A percentile compares a stretch with the other conserved stretches of the same genome.
These are phyloP conservation scores for Eudorcas thomsonii DNA, from an alignment of 2,113 vertebrate genomes.

Conservation along the genomic window DNA sequence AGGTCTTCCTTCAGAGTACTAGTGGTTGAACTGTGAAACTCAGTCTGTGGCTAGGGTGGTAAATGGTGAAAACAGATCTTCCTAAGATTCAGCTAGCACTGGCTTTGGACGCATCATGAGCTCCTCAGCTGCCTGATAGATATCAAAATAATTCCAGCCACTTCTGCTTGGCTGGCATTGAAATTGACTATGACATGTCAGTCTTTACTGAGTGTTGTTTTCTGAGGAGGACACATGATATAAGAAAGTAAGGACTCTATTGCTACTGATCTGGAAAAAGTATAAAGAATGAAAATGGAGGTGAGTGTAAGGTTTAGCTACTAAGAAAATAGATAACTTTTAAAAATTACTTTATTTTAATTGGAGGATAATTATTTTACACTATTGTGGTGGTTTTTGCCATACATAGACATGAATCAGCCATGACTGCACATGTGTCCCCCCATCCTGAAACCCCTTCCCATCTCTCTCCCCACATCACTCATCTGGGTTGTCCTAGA, in stretches of 20 bases:
- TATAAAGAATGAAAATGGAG: background rate
- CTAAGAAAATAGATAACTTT: background rate
- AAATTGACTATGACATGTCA: background rate
- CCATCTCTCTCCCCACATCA: background rate
- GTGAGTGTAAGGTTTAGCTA: background rate
- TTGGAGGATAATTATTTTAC: background rate
- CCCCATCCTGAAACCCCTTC: background rate
- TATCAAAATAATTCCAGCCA: background rate
- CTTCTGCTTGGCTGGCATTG: background rate
- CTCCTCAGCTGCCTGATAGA: background rate
- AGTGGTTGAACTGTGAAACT: background rate
- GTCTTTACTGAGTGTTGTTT: background rate
- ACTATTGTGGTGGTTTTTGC: background rate
- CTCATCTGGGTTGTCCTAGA: background rate
- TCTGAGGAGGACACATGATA: background rate
- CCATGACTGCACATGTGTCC: background rate
- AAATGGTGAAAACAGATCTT: background rate
- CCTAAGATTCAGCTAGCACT: background rate
- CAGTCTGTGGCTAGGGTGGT: fast-evolving
- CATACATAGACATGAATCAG: background rate
- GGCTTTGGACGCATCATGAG: background rate
- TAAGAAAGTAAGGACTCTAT: background rate
- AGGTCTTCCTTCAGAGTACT: background rate
- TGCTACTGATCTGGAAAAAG: background rate
- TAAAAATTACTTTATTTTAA: background rate